These are phyloP conservation scores for Macropus fuliginosus DNA, from an alignment of 2,797 vertebrate species.

Conservation along the genomic window DNA sequence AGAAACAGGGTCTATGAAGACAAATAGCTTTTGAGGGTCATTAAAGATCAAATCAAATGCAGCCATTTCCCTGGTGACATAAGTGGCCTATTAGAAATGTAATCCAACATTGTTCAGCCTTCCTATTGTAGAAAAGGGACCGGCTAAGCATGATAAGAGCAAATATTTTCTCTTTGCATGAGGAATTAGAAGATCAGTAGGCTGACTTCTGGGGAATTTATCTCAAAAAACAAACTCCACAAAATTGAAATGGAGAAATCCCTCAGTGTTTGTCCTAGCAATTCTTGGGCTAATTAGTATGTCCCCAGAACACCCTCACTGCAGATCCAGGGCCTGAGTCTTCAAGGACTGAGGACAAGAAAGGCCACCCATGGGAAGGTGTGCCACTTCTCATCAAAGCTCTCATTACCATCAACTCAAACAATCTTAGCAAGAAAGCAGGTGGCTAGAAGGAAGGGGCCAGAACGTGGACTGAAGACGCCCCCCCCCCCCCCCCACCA, in stretches of 20 bases:
- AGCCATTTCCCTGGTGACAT: not conserved
- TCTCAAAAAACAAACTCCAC: slow-evolving; percentile 65
- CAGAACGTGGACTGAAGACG: not conserved
- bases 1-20: not conserved
- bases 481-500: not conserved
- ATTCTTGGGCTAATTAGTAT: slow-evolving; percentile 52
- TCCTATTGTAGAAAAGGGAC: not conserved
- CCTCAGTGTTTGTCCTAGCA: slow-evolving; percentile 52
- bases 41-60: not conserved
- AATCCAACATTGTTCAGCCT: not conserved
- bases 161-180: slow-evolving; percentile 49
- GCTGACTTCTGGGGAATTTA: slow-evolving; percentile 50
- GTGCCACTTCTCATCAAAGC: not conserved
- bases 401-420: not conserved
- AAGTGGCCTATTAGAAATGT: not conserved
- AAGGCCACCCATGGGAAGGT: rapidly evolving
- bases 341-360: rapidly evolving
- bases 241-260: slow-evolving; percentile 48
- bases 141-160: slow-evolving; percentile 15
- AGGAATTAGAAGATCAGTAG: slow-evolving; percentile 61
- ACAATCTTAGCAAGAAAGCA: not conserved
- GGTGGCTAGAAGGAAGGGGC: not conserved
- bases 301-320: rapidly evolving
- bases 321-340: not conserved
- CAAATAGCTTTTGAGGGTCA: not conserved